These are phyloP conservation scores for Dorcus parallelipipedus DNA, from an alignment of 2,888 invertebrate genomes.

Conservation along the genomic window DNA sequence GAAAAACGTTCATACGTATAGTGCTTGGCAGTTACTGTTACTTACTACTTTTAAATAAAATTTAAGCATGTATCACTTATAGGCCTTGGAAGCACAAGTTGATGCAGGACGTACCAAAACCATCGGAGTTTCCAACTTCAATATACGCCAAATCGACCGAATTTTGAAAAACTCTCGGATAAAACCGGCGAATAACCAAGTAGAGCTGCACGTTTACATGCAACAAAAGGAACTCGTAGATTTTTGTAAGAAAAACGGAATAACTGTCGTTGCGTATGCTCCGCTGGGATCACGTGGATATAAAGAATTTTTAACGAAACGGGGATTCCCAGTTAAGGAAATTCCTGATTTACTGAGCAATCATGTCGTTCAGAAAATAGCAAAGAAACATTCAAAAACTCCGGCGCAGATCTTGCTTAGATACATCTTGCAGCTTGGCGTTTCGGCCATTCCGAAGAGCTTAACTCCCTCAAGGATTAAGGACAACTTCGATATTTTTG, in stretches of 20 bases:
- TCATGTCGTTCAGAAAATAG: conserved; percentile 49
- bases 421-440: conserved; percentile 66
- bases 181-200: conserved; percentile 62
- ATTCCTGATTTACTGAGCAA: conserved; percentile 64
- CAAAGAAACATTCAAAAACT: conserved; percentile 59
- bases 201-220: conserved; percentile 76
- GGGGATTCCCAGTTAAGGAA: conserved; percentile 36
- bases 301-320: conserved; percentile 52
- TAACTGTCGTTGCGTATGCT: conserved; percentile 74
- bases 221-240: conserved; percentile 66
- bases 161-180: conserved; percentile 59
- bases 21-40: neutral
- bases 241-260: conserved; percentile 61
- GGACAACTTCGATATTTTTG: conserved; percentile 74
- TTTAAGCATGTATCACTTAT: no score
- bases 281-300: conserved; percentile 74
- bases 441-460: conserved; percentile 82
- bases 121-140: conserved; percentile 86
- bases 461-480: conserved; percentile 67
- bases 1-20: no score
- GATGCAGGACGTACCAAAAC: conserved; percentile 66
- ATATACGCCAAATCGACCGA: conserved; percentile 65
- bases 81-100: conserved; percentile 68
- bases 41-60: conserved; percentile 13
- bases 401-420: conserved; percentile 73